phyloP scores from a whole-genome alignment of 2,888 invertebrate species.

The Clepsis dumicolana region DNA sequence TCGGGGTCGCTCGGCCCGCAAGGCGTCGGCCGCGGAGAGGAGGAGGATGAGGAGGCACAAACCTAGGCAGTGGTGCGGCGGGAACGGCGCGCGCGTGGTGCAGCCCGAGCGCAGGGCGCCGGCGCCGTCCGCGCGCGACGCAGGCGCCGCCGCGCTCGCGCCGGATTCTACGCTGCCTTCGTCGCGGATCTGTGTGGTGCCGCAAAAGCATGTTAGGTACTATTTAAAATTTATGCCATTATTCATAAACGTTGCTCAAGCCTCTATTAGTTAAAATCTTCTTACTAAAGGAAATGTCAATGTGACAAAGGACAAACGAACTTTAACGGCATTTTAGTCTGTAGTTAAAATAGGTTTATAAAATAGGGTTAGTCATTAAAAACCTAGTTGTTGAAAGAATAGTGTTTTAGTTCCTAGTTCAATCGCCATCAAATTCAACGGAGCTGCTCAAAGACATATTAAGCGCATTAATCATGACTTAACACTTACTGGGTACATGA shows the following conservation, averaged over 20 bases:
- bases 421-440: background rate
- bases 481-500: no score
- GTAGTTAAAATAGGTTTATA: background rate
- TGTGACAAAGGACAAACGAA: no score
- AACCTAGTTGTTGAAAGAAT: no score
- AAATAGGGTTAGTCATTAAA: no score
- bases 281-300: no score
- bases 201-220: background rate
- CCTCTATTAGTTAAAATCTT: no score
- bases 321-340: background rate
- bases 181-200: conserved; percentile 71
- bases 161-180: conserved; percentile 60
- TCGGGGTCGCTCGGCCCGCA: conserved; percentile 44
- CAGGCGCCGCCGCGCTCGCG: conserved; percentile 51
- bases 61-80: conserved; percentile 81
- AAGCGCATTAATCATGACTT: no score
- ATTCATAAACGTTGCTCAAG: no score
- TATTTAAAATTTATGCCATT: no score
- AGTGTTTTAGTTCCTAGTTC: no score
- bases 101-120: conserved; percentile 68
- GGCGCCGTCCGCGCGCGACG: conserved; percentile 53
- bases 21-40: conserved; percentile 66
- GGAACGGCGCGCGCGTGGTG: conserved; percentile 66
- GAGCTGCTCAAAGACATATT: background rate
- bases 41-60: conserved; percentile 80